Evolutionary conservation across 2,888 invertebrate genomes (phyloP).

Genomic region (Drosophila prostipennis): DNA sequence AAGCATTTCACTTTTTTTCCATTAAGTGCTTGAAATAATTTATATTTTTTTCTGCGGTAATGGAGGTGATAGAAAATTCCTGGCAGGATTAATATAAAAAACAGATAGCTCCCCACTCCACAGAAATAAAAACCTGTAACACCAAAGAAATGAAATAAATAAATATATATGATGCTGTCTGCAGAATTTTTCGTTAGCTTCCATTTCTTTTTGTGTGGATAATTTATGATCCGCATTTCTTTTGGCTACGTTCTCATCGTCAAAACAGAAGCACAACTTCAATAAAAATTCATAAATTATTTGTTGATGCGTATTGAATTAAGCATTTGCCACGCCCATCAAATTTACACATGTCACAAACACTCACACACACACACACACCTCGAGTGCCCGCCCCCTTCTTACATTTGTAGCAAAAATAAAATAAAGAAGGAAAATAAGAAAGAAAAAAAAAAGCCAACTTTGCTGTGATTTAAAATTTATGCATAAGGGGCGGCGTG

Average conservation of each 20-base stretch:
- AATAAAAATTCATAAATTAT: slow-evolving; percentile 73
- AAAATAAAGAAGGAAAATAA: background rate
- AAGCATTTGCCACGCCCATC: slow-evolving; percentile 42
- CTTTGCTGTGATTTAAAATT: slow-evolving; percentile 58
- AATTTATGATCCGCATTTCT: slow-evolving; percentile 27
- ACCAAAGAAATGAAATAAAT: background rate
- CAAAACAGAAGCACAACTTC: slow-evolving; percentile 42
- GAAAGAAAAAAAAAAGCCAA: slow-evolving; percentile 3
- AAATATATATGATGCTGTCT: slow-evolving; percentile 4
- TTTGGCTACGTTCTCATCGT: slow-evolving; percentile 6
- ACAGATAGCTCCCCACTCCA: background rate
- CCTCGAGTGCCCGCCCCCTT: background rate
- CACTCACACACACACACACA: slow-evolving; percentile 1
- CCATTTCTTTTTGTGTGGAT: background rate
- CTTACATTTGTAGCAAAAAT: slow-evolving; percentile 7
- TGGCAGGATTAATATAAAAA: background rate
- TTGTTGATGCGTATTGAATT: slow-evolving; percentile 70
- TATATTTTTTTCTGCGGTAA: slow-evolving; percentile 4
- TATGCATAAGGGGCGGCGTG: slow-evolving; percentile 49
- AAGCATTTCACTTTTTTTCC: background rate
- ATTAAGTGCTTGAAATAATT: background rate
- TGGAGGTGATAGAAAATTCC: slow-evolving; percentile 1
- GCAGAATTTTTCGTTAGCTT: background rate
- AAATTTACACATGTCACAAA: slow-evolving; percentile 16
- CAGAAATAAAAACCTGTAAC: background rate